phyloP scores from a whole-genome alignment of 2,113 vertebrate species.

The Galbula dea region DNA sequence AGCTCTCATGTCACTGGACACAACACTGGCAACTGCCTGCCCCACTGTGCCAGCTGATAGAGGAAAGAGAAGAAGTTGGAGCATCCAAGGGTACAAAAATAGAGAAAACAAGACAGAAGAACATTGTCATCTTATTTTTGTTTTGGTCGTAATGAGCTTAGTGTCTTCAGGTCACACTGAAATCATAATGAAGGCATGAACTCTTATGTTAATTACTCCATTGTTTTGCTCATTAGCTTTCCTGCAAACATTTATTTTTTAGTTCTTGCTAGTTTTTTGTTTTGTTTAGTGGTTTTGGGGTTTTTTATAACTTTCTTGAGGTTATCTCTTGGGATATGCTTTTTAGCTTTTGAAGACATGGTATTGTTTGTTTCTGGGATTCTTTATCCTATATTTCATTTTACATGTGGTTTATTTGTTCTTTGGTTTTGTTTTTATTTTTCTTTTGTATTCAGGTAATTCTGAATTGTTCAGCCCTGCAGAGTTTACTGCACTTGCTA shows the following conservation, averaged over 20 bases:
- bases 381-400: background rate
- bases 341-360: background rate
- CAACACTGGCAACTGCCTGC: background rate
- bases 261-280: background rate
- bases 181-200: background rate
- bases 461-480: slow-evolving; percentile 95
- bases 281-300: background rate
- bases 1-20: background rate
- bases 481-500: slow-evolving; percentile 92
- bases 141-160: background rate
- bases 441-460: slow-evolving; percentile 82
- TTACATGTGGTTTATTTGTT: background rate
- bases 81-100: background rate
- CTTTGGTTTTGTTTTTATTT: background rate
- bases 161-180: background rate
- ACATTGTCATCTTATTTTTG: background rate
- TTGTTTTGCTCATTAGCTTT: background rate
- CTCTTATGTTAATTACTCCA: background rate
- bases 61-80: background rate
- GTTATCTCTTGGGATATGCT: background rate
- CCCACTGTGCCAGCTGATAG: background rate
- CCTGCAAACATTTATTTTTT: background rate
- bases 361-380: background rate
- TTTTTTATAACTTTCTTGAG: background rate
- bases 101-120: background rate